These are phyloP conservation scores for Leucania comma DNA, from an alignment of 2,888 invertebrate genomes.

Conservation along the genomic window DNA sequence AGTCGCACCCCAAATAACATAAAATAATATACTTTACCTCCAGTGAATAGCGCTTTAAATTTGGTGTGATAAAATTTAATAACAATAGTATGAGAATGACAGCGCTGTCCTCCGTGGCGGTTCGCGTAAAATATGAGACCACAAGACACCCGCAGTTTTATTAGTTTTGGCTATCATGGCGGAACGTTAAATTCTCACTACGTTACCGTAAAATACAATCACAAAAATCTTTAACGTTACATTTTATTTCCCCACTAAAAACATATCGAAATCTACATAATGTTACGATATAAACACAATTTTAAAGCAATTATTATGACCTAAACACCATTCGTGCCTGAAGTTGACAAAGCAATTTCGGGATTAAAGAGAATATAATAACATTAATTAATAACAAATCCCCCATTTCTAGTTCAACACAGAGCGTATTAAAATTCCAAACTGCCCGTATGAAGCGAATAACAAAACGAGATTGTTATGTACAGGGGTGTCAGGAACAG, in stretches of 20 bases:
- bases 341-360: slow-evolving; percentile 56
- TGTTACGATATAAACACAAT: slow-evolving; percentile 10
- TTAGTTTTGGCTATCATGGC: slow-evolving; percentile 46
- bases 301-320: slow-evolving; percentile 40
- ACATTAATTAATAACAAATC: slow-evolving; percentile 55
- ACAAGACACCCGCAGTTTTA: slow-evolving; percentile 48
- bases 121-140: slow-evolving; percentile 52
- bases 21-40: slow-evolving; percentile 16
- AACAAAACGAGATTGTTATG: slow-evolving; percentile 73
- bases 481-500: slow-evolving; percentile 83
- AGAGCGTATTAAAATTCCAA: slow-evolving; percentile 54
- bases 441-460: slow-evolving; percentile 67
- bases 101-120: slow-evolving; percentile 38
- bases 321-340: slow-evolving; percentile 38
- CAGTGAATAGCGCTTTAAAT: slow-evolving; percentile 45
- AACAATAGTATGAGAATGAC: slow-evolving; percentile 54
- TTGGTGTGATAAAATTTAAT: slow-evolving; percentile 60
- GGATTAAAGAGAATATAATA: slow-evolving; percentile 56
- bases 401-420: slow-evolving; percentile 40
- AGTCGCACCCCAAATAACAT: slow-evolving; percentile 12
- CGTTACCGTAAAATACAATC: slow-evolving; percentile 23
- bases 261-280: slow-evolving; percentile 12
- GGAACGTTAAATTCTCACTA: slow-evolving; percentile 35
- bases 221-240: slow-evolving; percentile 15
- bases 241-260: slow-evolving; percentile 14